A percentile compares a stretch with the other conserved stretches of the same genome.
phyloP scores from a whole-genome alignment of 2,797 vertebrate genomes.

The Peromyscus melanophrys region DNA sequence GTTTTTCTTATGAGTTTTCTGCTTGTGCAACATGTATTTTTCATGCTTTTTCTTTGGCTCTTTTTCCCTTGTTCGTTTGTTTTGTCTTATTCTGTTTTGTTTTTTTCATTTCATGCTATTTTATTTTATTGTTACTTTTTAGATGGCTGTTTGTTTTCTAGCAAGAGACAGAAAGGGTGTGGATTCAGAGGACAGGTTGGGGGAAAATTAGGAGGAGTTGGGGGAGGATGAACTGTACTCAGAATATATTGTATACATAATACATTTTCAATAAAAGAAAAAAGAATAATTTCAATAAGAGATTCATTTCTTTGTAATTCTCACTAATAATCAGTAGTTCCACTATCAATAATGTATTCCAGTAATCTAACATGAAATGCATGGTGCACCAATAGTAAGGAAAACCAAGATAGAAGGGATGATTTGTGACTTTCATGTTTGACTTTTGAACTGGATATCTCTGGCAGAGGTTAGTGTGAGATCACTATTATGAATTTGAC shows the following conservation, averaged over 20 bases:
- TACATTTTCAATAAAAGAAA: background rate
- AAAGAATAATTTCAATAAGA: background rate
- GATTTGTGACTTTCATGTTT: background rate
- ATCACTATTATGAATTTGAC: background rate
- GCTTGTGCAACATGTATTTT: background rate
- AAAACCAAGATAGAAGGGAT: background rate
- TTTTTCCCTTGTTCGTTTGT: background rate
- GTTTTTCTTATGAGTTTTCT: background rate
- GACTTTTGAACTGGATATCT: background rate
- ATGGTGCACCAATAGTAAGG: background rate
- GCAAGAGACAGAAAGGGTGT: background rate
- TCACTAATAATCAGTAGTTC: background rate
- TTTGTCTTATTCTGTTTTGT: background rate
- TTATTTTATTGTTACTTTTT: background rate
- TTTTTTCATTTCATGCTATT: background rate
- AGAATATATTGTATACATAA: background rate
- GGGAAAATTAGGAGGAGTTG: background rate
- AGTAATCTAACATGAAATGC: background rate
- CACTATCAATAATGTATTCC: background rate
- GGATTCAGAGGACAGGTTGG: no score
- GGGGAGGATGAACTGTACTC: no score
- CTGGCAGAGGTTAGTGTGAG: background rate
- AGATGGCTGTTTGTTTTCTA: background rate
- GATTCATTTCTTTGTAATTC: background rate
- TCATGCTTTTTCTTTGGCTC: background rate